Evolutionary conservation across 2,888 invertebrate species (phyloP).

Genomic region (Brassicogethes aeneus): DNA sequence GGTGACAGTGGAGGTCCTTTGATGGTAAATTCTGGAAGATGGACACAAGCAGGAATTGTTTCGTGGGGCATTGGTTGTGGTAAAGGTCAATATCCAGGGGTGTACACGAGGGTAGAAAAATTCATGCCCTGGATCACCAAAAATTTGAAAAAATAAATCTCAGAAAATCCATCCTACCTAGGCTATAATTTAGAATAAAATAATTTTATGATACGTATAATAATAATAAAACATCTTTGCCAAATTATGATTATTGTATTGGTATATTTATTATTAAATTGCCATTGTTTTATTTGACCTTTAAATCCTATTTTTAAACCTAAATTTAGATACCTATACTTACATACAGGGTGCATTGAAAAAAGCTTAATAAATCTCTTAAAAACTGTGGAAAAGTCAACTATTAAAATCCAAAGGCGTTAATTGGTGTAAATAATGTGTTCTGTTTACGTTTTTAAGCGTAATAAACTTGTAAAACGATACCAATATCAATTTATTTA

Average conservation of each 20-base stretch:
- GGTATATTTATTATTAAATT: neutral
- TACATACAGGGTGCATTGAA: no score
- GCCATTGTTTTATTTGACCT: no score
- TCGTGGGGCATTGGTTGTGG: slow-evolving; percentile 91
- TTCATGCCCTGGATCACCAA: slow-evolving; percentile 82
- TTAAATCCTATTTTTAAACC: no score
- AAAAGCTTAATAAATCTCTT: no score
- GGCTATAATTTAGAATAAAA: neutral
- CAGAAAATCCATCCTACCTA: no score
- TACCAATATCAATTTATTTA: no score
- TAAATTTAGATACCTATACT: no score
- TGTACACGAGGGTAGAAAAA: slow-evolving; percentile 76
- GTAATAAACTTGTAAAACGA: no score
- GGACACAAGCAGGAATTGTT: slow-evolving; percentile 80
- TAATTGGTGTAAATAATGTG: no score
- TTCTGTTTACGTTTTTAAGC: no score
- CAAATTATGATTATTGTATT: neutral
- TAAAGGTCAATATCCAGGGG: slow-evolving; percentile 85
- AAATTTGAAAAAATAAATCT: slow-evolving; percentile 54
- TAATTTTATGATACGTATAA: neutral
- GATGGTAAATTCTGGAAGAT: slow-evolving; percentile 67
- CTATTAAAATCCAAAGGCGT: no score
- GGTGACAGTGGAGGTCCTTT: slow-evolving; percentile 86
- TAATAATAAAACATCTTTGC: neutral
- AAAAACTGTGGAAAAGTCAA: no score